These are phyloP conservation scores for Chironomus tepperi DNA, from an alignment of 1,140 invertebrate genomes.

Conservation along the genomic window DNA sequence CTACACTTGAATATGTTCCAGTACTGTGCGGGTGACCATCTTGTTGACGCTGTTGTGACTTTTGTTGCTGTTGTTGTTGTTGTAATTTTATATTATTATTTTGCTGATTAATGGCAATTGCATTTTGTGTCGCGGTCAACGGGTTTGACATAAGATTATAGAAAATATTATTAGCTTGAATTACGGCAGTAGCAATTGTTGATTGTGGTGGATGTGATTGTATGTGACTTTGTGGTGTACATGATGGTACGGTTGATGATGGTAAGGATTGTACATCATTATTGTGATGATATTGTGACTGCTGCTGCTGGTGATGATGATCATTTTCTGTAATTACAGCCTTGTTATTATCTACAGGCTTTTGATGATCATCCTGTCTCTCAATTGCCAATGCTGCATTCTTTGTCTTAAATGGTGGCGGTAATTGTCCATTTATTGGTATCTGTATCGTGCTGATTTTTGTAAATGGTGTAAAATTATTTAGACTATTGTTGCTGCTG, in stretches of 20 bases:
- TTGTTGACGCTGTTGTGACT: slow-evolving; percentile 25
- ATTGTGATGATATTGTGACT: no score
- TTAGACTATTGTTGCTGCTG: neutral
- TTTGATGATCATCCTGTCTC: neutral
- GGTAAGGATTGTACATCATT: neutral
- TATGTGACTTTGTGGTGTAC: no score
- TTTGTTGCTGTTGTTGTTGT: slow-evolving; percentile 24
- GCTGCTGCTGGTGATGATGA: neutral
- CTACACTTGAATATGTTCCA: neutral
- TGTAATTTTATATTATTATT: neutral
- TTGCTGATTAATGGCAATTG: neutral
- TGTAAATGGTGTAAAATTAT: slow-evolving; percentile 23
- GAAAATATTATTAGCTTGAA: slow-evolving; percentile 10
- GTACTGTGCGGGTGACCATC: slow-evolving; percentile 31
- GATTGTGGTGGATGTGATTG: neutral
- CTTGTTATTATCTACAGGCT: neutral
- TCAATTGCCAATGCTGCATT: neutral
- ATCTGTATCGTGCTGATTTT: slow-evolving; percentile 24
- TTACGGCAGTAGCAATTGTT: neutral
- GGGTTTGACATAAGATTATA: neutral
- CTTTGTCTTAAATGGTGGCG: slow-evolving; percentile 17
- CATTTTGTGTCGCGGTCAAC: slow-evolving; percentile 25
- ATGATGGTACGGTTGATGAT: no score
- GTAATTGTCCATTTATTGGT: slow-evolving; percentile 23
- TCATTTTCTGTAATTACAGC: neutral